Conservation (phyloP, 2,888 invertebrate species). For the Cartodere bifasciata region DNA sequence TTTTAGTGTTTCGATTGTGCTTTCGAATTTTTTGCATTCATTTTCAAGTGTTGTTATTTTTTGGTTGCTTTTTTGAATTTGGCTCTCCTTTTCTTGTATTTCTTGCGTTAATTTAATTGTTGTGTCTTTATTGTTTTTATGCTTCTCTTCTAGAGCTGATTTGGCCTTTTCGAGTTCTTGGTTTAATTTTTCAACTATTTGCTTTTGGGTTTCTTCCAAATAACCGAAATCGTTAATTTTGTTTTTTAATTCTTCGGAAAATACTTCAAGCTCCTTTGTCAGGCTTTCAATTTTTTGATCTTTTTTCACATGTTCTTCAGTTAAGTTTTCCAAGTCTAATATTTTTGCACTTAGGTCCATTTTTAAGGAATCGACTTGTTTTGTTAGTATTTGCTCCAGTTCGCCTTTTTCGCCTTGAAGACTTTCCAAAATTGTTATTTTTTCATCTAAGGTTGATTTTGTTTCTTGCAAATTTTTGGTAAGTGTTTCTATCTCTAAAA, state of each 20-base stretch:
- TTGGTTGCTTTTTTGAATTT: no score
- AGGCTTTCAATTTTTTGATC: slow-evolving; percentile 25
- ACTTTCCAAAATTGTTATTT: no score
- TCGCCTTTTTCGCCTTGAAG: slow-evolving; percentile 21
- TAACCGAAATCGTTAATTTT: slow-evolving; percentile 28
- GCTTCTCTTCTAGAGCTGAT: slow-evolving; percentile 25
- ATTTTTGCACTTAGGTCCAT: slow-evolving; percentile 40
- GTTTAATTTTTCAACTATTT: slow-evolving; percentile 24
- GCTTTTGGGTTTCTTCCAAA: slow-evolving; percentile 27
- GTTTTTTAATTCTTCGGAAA: slow-evolving; percentile 27
- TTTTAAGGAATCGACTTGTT: slow-evolving; percentile 27
- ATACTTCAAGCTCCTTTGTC: slow-evolving; percentile 27
- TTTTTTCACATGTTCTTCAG: slow-evolving; percentile 30
- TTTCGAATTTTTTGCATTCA: no score
- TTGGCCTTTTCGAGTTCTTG: slow-evolving; percentile 30
- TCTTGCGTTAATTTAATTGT: no score
- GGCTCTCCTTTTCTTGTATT: no score
- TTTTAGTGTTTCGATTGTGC: slow-evolving; percentile 22
- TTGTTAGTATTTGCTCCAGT: slow-evolving; percentile 21
- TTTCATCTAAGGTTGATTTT: slow-evolving; percentile 6
- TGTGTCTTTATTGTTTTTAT: no score
- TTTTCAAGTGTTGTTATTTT: slow-evolving; percentile 31
- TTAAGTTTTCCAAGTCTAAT: slow-evolving; percentile 40
- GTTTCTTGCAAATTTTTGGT: slow-evolving; percentile 8
- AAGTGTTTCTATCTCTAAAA: slow-evolving; percentile 10